These are phyloP conservation scores for Amphilophus citrinellus DNA, from an alignment of 2,113 vertebrate species.

Conservation along the genomic window DNA sequence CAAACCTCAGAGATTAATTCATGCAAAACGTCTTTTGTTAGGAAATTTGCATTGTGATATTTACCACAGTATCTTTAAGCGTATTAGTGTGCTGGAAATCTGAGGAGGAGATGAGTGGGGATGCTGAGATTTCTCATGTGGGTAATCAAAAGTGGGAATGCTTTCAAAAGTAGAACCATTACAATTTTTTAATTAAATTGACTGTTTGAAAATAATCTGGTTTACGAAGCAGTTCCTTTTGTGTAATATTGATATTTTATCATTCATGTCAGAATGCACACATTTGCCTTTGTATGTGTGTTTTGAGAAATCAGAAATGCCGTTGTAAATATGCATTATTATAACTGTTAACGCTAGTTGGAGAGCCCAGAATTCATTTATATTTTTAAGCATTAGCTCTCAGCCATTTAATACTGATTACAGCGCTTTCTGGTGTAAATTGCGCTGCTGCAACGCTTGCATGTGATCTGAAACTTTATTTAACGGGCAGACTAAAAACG, in stretches of 20 bases:
- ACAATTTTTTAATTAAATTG: not conserved
- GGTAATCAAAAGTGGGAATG: not conserved
- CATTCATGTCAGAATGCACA: not conserved
- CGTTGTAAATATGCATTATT: not conserved
- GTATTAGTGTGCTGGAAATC: constrained; percentile 7
- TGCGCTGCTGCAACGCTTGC: not conserved
- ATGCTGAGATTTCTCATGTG: not conserved
- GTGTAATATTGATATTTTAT: not conserved
- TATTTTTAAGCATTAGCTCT: not conserved
- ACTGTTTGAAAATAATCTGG: not conserved
- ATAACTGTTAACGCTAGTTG: not conserved
- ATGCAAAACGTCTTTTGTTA: constrained; percentile 36
- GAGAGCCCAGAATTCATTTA: not conserved
- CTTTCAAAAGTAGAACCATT: not conserved
- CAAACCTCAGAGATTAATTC: constrained; percentile 28
- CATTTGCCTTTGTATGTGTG: not conserved
- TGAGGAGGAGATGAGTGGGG: not conserved
- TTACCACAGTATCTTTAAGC: constrained; percentile 18
- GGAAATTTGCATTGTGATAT: constrained; percentile 23
- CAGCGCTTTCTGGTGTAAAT: not conserved
- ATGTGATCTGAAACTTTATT: constrained; percentile 5
- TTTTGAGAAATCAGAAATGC: not conserved
- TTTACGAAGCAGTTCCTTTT: not conserved
- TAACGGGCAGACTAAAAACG: constrained; percentile 14
- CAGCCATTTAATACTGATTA: not conserved